phyloP scores from a whole-genome alignment of 2,797 vertebrate species.

The Somateria mollissima region DNA sequence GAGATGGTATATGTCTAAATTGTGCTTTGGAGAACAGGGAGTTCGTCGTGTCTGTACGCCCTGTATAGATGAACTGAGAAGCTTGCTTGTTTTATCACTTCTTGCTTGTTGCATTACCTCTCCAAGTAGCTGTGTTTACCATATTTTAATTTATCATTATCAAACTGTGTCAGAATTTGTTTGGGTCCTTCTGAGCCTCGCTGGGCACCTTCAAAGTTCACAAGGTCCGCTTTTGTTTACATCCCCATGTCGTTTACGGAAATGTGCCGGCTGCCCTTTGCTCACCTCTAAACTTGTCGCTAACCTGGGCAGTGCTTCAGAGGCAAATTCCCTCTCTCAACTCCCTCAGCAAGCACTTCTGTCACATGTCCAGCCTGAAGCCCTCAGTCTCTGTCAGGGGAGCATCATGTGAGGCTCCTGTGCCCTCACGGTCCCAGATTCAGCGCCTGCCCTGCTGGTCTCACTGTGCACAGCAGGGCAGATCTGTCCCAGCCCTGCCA shows the following conservation, averaged over 20 bases:
- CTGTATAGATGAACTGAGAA: neutral
- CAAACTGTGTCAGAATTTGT: neutral
- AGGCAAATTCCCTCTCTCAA: neutral
- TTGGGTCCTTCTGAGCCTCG: neutral
- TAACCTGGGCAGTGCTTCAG: neutral
- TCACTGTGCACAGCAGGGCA: neutral
- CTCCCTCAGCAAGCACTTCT: neutral
- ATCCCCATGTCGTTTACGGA: neutral
- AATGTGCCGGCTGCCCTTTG: neutral
- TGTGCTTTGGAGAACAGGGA: neutral
- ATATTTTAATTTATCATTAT: neutral
- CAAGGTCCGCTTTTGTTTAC: neutral
- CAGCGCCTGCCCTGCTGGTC: fast-evolving
- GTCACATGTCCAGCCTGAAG: neutral
- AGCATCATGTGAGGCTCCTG: neutral
- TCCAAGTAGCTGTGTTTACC: neutral
- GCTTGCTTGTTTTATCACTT: neutral
- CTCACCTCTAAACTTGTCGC: neutral
- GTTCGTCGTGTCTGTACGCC: neutral
- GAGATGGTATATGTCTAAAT: neutral
- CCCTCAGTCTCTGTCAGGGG: neutral
- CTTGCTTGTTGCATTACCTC: neutral
- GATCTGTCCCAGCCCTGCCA: neutral
- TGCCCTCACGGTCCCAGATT: fast-evolving
- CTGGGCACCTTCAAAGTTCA: neutral